Evolutionary conservation across 2,888 invertebrate species (phyloP).

Genomic region (Furcula furcula): DNA sequence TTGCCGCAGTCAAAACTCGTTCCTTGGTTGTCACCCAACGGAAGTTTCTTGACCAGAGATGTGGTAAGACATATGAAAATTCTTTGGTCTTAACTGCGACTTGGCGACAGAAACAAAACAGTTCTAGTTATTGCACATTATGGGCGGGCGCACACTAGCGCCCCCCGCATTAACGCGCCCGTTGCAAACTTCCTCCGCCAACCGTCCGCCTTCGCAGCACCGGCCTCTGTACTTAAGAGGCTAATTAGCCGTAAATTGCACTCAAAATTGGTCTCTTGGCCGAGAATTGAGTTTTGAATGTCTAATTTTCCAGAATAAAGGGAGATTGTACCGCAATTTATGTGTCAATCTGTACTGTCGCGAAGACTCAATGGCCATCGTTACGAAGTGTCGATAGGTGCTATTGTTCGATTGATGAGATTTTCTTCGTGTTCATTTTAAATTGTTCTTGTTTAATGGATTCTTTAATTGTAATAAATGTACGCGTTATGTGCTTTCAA

Average conservation of each 20-base stretch:
- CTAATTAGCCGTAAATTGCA: slow-evolving; percentile 77
- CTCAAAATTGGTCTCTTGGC: slow-evolving; percentile 67
- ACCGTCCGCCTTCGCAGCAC: slow-evolving; percentile 33
- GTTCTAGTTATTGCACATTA: slow-evolving; percentile 50
- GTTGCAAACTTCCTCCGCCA: slow-evolving; percentile 55
- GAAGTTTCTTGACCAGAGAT: too few species aligned
- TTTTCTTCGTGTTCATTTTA: background rate
- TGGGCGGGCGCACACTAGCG: slow-evolving; percentile 26
- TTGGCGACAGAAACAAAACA: slow-evolving; percentile 43
- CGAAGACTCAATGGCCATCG: slow-evolving; percentile 30
- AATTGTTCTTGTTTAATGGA: too few species aligned
- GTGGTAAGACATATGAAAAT: too few species aligned
- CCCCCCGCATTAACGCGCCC: slow-evolving; percentile 49
- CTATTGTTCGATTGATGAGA: background rate
- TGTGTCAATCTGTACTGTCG: slow-evolving; percentile 59
- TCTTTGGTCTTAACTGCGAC: too few species aligned
- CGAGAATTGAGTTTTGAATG: slow-evolving; percentile 74
- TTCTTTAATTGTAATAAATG: too few species aligned
- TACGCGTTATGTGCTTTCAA: too few species aligned
- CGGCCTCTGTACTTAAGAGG: slow-evolving; percentile 67
- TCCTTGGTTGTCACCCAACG: too few species aligned
- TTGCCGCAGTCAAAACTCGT: slow-evolving; percentile 13
- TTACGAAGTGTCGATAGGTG: slow-evolving; percentile 25
- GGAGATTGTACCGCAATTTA: slow-evolving; percentile 60
- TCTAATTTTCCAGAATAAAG: slow-evolving; percentile 70